phyloP scores from a whole-genome alignment of 1,140 invertebrate species.

The Drosophila melanogaster region DNA sequence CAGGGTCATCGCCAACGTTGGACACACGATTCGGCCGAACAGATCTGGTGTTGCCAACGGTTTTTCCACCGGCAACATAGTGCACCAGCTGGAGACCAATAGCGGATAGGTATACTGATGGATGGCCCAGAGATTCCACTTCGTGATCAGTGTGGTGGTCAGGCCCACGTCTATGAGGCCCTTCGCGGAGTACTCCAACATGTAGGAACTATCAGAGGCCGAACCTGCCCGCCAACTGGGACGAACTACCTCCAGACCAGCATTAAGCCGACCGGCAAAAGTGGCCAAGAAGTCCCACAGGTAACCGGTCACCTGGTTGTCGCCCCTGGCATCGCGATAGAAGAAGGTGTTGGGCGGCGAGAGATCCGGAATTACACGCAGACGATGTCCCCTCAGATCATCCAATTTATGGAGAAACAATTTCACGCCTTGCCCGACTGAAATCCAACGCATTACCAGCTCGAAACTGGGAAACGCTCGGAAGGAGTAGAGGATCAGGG shows the following conservation, averaged over 20 bases:
- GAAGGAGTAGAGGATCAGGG: conserved; percentile 36
- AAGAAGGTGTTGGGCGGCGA: conserved; percentile 52
- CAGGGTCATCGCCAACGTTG: background rate
- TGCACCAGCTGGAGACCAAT: conserved; percentile 43
- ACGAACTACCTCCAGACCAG: conserved; percentile 4
- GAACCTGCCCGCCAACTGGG: conserved; percentile 3
- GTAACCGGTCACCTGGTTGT: conserved; percentile 29
- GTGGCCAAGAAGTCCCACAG: conserved; percentile 38
- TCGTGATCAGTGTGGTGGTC: background rate
- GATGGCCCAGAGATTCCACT: too few relatives aligned
- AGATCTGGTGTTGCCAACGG: conserved; percentile 5
- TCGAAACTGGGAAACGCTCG: conserved; percentile 38
- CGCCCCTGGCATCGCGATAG: conserved; percentile 15
- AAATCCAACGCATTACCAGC: background rate
- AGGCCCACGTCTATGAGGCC: conserved; percentile 45
- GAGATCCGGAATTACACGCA: conserved; percentile 21
- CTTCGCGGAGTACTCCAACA: conserved; percentile 37
- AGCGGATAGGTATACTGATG: conserved; percentile 50
- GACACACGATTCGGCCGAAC: conserved; percentile 11
- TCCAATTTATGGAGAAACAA: conserved; percentile 30
- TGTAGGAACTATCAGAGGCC: conserved; percentile 15
- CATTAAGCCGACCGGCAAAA: conserved; percentile 14
- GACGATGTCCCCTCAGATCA: conserved; percentile 26
- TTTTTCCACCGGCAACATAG: conserved; percentile 52
- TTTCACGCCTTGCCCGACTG: rapidly evolving